phyloP scores from a whole-genome alignment of 2,797 vertebrate species.

The Centroberyx gerrardi region DNA sequence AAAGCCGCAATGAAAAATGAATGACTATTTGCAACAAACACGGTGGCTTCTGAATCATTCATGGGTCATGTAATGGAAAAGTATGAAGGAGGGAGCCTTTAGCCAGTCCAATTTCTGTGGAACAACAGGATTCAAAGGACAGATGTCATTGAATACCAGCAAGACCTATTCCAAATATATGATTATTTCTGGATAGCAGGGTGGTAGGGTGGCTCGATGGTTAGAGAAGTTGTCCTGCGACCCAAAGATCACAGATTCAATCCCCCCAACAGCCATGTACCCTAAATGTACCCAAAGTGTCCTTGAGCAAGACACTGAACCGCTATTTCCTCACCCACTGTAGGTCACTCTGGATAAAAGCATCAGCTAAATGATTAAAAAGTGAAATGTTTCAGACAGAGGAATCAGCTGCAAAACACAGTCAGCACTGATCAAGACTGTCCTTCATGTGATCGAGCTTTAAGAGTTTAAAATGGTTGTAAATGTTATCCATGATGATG shows the following conservation, averaged over 20 bases:
- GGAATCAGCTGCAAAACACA: background rate
- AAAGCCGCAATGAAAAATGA: slow-evolving; percentile 82
- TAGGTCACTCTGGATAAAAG: background rate
- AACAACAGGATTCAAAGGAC: slow-evolving; percentile 38
- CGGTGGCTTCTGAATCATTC: slow-evolving; percentile 81
- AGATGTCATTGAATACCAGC: slow-evolving; percentile 18
- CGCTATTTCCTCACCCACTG: background rate
- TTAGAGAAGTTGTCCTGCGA: background rate
- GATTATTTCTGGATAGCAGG: background rate
- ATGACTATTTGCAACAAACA: slow-evolving; percentile 85
- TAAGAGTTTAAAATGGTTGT: background rate
- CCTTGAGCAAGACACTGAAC: background rate
- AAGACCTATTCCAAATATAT: slow-evolving; percentile 4
- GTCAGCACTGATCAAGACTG: background rate
- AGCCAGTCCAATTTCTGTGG: slow-evolving; percentile 39
- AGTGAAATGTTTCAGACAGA: background rate
- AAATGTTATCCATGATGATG: background rate
- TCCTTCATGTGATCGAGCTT: too few relatives aligned
- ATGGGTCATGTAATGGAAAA: slow-evolving; percentile 83
- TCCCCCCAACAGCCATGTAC: background rate
- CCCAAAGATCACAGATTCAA: background rate
- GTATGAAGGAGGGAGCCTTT: slow-evolving; percentile 57
- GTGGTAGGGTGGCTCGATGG: background rate
- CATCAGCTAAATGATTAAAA: background rate
- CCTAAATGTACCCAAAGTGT: background rate